Percentiles rank a stretch among this genome's conserved stretches.
phyloP scores from a whole-genome alignment of 2,888 invertebrate species.

The Drosophila koepferae region DNA sequence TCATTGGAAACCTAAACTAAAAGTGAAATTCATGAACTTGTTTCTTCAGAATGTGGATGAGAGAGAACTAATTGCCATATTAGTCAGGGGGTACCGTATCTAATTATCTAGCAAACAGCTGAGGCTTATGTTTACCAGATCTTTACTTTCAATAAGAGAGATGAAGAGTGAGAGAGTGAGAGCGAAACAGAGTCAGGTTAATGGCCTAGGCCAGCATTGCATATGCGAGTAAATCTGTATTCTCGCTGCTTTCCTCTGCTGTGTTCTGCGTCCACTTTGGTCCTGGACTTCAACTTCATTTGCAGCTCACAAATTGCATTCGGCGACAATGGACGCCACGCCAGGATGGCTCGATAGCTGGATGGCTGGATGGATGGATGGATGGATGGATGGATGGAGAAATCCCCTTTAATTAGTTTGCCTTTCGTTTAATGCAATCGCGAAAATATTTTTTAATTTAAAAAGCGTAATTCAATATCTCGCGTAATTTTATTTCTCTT shows the following conservation, averaged over 20 bases:
- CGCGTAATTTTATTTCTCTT: constrained; percentile 75
- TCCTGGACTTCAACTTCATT: constrained; percentile 42
- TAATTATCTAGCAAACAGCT: too few relatives aligned
- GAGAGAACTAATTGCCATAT: too few relatives aligned
- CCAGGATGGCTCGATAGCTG: not conserved
- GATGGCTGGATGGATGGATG: not conserved
- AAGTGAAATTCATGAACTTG: not conserved
- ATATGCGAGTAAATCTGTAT: not conserved
- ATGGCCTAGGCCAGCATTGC: constrained; percentile 24
- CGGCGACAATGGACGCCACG: constrained; percentile 1
- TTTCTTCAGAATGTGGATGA: too few relatives aligned
- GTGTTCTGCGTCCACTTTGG: constrained; percentile 15
- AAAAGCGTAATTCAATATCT: constrained; percentile 79
- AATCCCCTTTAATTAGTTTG: constrained; percentile 65
- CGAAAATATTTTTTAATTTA: constrained; percentile 76
- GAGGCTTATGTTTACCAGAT: too few relatives aligned
- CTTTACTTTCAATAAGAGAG: not conserved
- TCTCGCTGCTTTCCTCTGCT: not conserved
- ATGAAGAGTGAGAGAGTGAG: not conserved
- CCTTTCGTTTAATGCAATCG: constrained; percentile 76
- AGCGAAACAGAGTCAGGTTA: not conserved
- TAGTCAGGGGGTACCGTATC: too few relatives aligned
- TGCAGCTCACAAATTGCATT: constrained; percentile 52
- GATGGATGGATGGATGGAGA: constrained; percentile 5
- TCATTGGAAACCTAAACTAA: not conserved